phyloP scores from a whole-genome alignment of 2,113 vertebrate species.

The Gymnorhina tibicen region DNA sequence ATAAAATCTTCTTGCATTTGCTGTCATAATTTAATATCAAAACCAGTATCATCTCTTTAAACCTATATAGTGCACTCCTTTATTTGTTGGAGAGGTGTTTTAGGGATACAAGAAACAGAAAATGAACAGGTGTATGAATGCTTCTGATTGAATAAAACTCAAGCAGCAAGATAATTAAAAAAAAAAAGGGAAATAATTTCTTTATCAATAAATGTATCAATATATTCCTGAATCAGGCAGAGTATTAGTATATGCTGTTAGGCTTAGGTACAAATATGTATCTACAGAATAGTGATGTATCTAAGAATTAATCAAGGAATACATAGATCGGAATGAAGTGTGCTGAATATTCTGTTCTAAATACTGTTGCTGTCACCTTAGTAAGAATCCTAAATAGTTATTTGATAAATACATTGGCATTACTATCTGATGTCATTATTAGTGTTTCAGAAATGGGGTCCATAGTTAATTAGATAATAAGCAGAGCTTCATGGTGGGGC shows the following conservation, averaged over 20 bases:
- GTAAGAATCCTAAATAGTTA: background rate
- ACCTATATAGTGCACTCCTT: background rate
- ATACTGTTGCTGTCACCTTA: background rate
- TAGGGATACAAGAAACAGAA: background rate
- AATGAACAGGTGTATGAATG: background rate
- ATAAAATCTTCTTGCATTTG: background rate
- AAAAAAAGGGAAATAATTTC: background rate
- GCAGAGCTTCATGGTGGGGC: background rate
- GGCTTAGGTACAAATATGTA: background rate
- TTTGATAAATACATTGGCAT: background rate
- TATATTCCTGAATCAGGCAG: background rate
- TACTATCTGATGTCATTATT: background rate
- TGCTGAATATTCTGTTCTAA: background rate
- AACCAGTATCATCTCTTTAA: background rate
- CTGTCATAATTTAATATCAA: background rate
- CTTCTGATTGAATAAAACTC: background rate
- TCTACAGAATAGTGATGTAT: background rate
- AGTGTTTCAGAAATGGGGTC: background rate
- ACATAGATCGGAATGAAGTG: background rate
- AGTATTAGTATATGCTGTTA: background rate
- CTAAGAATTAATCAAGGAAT: background rate
- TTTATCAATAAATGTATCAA: background rate
- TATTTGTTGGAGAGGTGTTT: background rate
- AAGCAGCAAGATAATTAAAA: background rate
- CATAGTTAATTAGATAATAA: background rate